Conservation (phyloP, 2,888 invertebrate genomes). For the Megaustenia siamemsis region DNA sequence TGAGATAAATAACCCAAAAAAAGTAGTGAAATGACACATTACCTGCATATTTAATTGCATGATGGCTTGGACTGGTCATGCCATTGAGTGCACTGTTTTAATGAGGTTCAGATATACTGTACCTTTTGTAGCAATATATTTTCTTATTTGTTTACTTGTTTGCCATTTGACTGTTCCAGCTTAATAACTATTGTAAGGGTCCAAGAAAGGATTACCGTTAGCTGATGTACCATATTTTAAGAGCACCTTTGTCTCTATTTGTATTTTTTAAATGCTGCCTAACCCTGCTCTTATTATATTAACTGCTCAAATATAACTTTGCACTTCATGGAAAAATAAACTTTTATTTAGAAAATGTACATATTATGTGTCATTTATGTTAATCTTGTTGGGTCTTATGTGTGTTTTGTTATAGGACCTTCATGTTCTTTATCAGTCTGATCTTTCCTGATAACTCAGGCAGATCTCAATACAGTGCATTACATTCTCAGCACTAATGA, state of each 20-base stretch:
- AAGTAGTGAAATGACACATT: not conserved
- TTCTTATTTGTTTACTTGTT: not conserved
- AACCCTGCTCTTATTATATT: constrained; percentile 49
- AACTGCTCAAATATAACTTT: constrained; percentile 52
- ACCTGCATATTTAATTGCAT: not conserved
- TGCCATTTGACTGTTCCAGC: not conserved
- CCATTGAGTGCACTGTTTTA: not conserved
- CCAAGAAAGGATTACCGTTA: not conserved
- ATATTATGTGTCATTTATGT: too few relatives aligned
- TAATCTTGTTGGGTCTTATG: not conserved
- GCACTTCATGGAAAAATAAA: constrained; percentile 47
- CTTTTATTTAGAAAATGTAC: constrained; percentile 47
- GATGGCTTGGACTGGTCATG: not conserved
- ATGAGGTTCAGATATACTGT: not conserved
- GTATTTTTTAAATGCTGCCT: constrained; percentile 42
- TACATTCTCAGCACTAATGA: too few relatives aligned
- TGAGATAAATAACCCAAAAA: too few relatives aligned
- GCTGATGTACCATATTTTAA: constrained; percentile 24
- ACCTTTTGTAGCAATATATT: not conserved
- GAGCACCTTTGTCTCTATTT: constrained; percentile 16
- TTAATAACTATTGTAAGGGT: constrained; percentile 3
- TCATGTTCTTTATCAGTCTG: too few relatives aligned
- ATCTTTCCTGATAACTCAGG: too few relatives aligned
- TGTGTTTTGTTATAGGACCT: not conserved
- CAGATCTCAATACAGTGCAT: too few relatives aligned